Evolutionary conservation across 2,113 vertebrate genomes (phyloP).

Genomic region (Puntigrus tetrazona): DNA sequence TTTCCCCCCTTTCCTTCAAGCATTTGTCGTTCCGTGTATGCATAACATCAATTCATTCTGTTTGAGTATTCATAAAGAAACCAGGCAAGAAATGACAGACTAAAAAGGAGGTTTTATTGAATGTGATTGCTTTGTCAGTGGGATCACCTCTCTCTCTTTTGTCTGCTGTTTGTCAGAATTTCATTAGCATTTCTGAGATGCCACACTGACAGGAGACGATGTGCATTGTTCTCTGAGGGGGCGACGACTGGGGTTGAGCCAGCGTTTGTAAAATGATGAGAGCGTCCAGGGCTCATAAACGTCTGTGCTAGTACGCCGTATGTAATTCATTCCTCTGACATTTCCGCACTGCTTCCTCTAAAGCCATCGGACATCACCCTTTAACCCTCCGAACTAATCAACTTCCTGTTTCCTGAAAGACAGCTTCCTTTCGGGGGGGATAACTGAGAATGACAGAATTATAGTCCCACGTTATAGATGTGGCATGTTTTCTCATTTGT

Average conservation of each 20-base stretch:
- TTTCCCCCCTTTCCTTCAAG: constrained; percentile 29
- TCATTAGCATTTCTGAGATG: constrained; percentile 41
- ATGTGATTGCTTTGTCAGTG: constrained; percentile 39
- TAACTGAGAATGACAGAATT: background rate
- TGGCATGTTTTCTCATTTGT: background rate
- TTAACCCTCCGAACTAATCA: constrained; percentile 28
- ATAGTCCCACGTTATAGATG: background rate
- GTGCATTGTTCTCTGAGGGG: constrained; percentile 27
- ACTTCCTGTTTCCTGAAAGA: constrained; percentile 34
- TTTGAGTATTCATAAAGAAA: constrained; percentile 44
- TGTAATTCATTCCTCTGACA: constrained; percentile 40
- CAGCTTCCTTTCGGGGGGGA: background rate
- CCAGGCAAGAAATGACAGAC: constrained; percentile 42
- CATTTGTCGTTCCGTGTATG: constrained; percentile 20
- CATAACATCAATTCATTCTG: constrained; percentile 40
- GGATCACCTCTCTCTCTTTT: constrained; percentile 35
- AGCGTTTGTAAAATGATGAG: background rate
- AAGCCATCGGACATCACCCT: constrained; percentile 28
- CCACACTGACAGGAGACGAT: constrained; percentile 13
- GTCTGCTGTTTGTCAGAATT: constrained; percentile 48
- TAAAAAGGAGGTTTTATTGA: constrained; percentile 42
- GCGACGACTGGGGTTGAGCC: background rate
- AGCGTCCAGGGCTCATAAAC: background rate
- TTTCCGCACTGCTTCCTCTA: constrained; percentile 36
- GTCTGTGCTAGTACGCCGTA: background rate